Evolutionary conservation across 2,888 invertebrate species (phyloP).

Genomic region (Leptopilina syphax): DNA sequence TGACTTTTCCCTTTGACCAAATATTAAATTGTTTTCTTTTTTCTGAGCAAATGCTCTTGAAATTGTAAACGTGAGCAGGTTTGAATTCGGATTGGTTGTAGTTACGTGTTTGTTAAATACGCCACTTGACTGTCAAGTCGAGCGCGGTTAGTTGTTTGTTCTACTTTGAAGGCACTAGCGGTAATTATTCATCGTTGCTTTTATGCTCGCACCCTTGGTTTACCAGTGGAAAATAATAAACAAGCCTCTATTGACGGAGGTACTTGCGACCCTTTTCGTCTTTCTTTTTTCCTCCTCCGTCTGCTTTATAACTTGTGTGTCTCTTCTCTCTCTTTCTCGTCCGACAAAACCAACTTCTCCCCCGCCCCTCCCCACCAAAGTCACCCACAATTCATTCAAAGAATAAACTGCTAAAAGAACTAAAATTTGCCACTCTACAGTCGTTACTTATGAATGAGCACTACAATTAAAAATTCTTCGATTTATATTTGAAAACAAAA

Average conservation of each 20-base stretch:
- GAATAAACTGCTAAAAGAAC: constrained; percentile 70
- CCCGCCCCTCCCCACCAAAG: constrained; percentile 17
- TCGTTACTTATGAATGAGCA: constrained; percentile 58
- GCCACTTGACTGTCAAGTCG: constrained; percentile 71
- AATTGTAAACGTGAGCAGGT: constrained; percentile 29
- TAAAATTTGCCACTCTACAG: constrained; percentile 58
- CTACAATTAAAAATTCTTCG: constrained; percentile 42
- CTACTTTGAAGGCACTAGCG: constrained; percentile 68
- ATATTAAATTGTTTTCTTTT: constrained; percentile 29
- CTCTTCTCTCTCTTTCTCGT: constrained; percentile 41
- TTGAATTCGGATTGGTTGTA: constrained; percentile 37
- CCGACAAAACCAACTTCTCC: constrained; percentile 35
- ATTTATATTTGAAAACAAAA: background rate
- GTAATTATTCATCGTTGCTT: constrained; percentile 74
- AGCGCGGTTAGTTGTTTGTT: constrained; percentile 72
- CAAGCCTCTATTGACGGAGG: constrained; percentile 65
- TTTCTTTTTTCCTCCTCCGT: constrained; percentile 49
- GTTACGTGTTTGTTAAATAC: constrained; percentile 67
- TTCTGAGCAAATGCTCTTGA: constrained; percentile 13
- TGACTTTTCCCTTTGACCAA: constrained; percentile 29
- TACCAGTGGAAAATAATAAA: constrained; percentile 64
- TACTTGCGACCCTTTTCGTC: constrained; percentile 56
- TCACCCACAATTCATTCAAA: constrained; percentile 54
- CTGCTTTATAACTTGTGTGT: constrained; percentile 43
- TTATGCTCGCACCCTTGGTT: constrained; percentile 60